Evolutionary conservation across 2,888 invertebrate species (phyloP), one percentile per base, ranked within the genome.

Genomic region (Drosophila borborema): DNA sequence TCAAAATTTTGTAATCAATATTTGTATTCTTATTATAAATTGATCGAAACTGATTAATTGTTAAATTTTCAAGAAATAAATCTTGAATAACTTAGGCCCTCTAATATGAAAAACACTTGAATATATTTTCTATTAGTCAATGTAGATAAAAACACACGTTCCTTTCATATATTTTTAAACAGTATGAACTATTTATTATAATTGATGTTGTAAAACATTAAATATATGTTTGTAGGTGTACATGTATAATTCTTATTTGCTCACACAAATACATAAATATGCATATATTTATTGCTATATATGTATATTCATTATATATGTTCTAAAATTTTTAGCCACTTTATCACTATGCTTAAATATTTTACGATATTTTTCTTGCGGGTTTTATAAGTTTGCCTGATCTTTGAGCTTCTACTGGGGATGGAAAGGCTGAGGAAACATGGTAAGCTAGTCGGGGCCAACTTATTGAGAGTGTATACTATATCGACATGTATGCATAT

Each of bases 191-290:
- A 83, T 75, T 84, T 83, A 86, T 80, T 82, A 66, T 83, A 82
- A 74, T 86, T 72, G 41, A 74, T 86, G 87, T 76, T 86, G 88
- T 87, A 87, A 86, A 87, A 86, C 86, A 82, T 87, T 87, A 77
- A 82, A 81, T 82, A 73, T 85, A 67, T 83, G 64, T 74, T 45
- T 72, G 49, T 76, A 66, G 70, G 77, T 67, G 72, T 82, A 80
- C 69, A 73, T 60, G 58, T 71, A 68, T 85, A 72, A 70, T 68
- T 77, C 81, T 77, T 80, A 84, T 60, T 63, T 74, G 70, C 74
- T 78, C 80, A 74, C 66, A 80, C 68, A 74, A 70, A 65, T 77
- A 69, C 16, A 68, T 77, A 54, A 34, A 34, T 28, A 28, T 28
- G 28, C 28, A 16, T 40, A 40, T 16, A 14, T 14, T 14, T 67